A percentile compares a stretch with the other conserved stretches of the same genome.
Evolutionary conservation across 2,888 invertebrate species (phyloP).

Genomic region (Eristalinus sepulchralis): DNA sequence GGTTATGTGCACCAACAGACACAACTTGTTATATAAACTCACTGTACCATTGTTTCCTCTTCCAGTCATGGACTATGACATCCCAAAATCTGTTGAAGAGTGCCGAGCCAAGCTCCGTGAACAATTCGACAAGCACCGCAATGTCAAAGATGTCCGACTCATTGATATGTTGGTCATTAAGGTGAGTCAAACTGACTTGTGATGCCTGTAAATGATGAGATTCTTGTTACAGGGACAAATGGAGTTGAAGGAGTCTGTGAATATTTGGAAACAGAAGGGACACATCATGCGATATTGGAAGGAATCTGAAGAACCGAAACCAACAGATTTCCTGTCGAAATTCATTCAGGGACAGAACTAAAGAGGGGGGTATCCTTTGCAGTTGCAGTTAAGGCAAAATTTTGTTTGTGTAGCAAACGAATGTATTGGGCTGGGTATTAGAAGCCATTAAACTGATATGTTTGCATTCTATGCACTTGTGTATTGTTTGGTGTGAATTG

Average conservation of each 20-base stretch:
- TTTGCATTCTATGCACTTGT: constrained; percentile 6
- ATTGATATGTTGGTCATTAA: constrained; percentile 96
- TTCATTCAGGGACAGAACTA: constrained; percentile 82
- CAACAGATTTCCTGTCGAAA: constrained; percentile 95
- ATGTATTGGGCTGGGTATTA: neutral
- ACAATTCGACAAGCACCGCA: constrained; percentile 88
- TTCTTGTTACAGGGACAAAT: constrained; percentile 89
- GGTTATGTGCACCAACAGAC: constrained; percentile 41
- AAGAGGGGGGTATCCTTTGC: neutral
- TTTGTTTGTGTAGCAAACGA: neutral
- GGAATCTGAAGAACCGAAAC: constrained; percentile 91
- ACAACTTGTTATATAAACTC: constrained; percentile 62
- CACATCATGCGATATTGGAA: constrained; percentile 94
- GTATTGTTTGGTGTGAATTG: neutral
- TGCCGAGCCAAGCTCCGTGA: constrained; percentile 89
- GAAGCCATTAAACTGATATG: constrained; percentile 25
- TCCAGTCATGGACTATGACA: constrained; percentile 91
- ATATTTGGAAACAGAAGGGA: constrained; percentile 94
- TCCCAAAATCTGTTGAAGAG: constrained; percentile 87
- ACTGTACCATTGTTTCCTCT: constrained; percentile 58
- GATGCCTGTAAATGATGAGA: neutral
- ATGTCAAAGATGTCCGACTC: constrained; percentile 91
- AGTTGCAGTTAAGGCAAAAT: neutral
- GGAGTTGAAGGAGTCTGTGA: constrained; percentile 93
- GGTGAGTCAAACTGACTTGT: constrained; percentile 79